These are phyloP conservation scores for Troilus luridus DNA, from an alignment of 2,888 invertebrate species.

Conservation along the genomic window DNA sequence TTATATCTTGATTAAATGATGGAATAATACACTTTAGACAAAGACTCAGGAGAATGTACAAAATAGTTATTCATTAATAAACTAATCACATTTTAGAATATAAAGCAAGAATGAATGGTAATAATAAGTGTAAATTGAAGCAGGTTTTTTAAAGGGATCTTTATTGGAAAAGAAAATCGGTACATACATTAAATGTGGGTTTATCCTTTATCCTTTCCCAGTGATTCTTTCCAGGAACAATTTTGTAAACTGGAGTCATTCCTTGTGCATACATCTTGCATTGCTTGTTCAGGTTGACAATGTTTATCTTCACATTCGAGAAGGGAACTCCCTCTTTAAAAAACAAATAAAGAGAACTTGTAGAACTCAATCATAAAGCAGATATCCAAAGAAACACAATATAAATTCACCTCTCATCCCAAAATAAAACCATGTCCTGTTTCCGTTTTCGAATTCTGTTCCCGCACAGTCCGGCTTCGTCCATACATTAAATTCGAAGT, in stretches of 20 bases:
- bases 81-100: background rate
- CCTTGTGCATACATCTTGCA: conserved; percentile 93
- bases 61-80: background rate
- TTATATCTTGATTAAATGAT: background rate
- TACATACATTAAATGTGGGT: conserved; percentile 81
- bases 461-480: conserved; percentile 90
- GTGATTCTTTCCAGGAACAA: conserved; percentile 81
- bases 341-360: background rate
- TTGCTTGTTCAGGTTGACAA: conserved; percentile 80
- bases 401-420: conserved; percentile 75
- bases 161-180: background rate
- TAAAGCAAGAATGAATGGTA: background rate
- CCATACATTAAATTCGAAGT: conserved; percentile 91
- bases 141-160: background rate
- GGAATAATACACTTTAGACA: background rate
- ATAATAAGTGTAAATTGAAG: too few relatives aligned
- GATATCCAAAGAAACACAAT: background rate
- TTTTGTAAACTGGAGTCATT: conserved; percentile 86
- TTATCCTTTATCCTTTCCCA: conserved; percentile 90
- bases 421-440: conserved; percentile 94
- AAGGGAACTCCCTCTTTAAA: conserved; percentile 60
- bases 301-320: conserved; percentile 53
- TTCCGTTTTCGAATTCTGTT: conserved; percentile 89
- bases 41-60: background rate
- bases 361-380: background rate